A percentile compares a stretch with the other conserved stretches of the same genome.
These are phyloP conservation scores for Prunella fulvescens DNA, from an alignment of 2,113 vertebrate species.

Conservation along the genomic window DNA sequence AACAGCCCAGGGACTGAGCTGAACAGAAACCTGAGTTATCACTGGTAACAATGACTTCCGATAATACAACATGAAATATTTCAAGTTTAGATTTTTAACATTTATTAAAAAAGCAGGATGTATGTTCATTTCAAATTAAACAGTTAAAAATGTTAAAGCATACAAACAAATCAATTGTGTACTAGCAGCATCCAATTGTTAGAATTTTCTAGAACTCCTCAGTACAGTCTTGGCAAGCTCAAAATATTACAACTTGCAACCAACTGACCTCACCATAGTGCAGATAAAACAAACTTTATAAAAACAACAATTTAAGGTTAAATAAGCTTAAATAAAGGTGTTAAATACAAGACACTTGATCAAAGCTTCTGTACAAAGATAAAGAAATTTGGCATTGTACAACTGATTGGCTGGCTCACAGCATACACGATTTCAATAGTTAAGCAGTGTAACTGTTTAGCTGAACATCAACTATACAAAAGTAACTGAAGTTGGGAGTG, in stretches of 20 bases:
- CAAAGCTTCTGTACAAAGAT: slow-evolving; percentile 91
- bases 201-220: slow-evolving; percentile 80
- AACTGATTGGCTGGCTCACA: slow-evolving; percentile 76
- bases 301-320: slow-evolving; percentile 93
- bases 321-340: slow-evolving; percentile 98
- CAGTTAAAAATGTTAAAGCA: slow-evolving; percentile 89
- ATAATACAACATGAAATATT: neutral
- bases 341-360: slow-evolving; percentile 96
- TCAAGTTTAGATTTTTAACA: slow-evolving; percentile 72
- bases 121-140: slow-evolving; percentile 87
- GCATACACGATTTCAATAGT: slow-evolving; percentile 42
- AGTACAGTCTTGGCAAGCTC: slow-evolving; percentile 77
- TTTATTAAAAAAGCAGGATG: slow-evolving; percentile 92
- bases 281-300: slow-evolving; percentile 85
- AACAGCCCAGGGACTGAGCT: neutral
- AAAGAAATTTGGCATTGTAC: slow-evolving; percentile 87
- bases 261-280: slow-evolving; percentile 78
- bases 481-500: slow-evolving; percentile 49
- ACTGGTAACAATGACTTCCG: neutral
- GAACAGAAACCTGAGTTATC: neutral
- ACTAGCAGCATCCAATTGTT: slow-evolving; percentile 95
- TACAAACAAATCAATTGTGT: slow-evolving; percentile 87
- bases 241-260: slow-evolving; percentile 80
- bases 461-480: slow-evolving; percentile 75
- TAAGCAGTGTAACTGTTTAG: slow-evolving; percentile 66